Conservation (phyloP, 2,113 vertebrate genomes). For the Litocranius walleri region DNA sequence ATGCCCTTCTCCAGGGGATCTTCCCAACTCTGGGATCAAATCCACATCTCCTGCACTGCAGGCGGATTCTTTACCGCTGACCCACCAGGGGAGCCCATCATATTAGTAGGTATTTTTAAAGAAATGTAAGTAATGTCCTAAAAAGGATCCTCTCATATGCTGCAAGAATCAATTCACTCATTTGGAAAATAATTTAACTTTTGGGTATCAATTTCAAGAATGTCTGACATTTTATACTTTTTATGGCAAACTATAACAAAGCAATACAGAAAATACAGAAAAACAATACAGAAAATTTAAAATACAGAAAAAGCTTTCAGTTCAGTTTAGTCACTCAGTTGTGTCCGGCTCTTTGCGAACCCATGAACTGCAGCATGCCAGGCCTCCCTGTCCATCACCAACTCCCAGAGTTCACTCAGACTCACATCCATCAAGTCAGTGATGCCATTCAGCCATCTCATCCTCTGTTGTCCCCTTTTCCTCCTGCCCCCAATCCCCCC, state of each 20-base stretch:
- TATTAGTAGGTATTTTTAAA: not conserved
- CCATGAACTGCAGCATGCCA: rapidly evolving
- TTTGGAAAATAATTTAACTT: not conserved
- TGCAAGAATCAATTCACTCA: not conserved
- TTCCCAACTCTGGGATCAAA: not conserved
- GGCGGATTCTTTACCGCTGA: not conserved
- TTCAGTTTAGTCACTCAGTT: too few relatives aligned
- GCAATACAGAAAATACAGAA: not conserved
- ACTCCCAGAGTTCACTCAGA: too few relatives aligned
- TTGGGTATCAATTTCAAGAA: not conserved
- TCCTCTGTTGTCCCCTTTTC: rapidly evolving
- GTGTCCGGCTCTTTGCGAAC: rapidly evolving
- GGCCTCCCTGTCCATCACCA: too few relatives aligned
- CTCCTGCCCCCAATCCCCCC: too few relatives aligned
- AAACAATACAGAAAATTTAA: not conserved
- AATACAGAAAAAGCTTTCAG: not conserved
- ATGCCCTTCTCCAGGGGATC: not conserved
- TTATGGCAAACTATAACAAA: not conserved
- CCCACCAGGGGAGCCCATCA: not conserved
- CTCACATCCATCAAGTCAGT: rapidly evolving
- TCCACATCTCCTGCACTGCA: not conserved
- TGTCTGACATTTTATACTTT: not conserved
- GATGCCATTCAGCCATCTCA: too few relatives aligned
- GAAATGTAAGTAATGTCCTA: not conserved
- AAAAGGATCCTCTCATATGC: not conserved